Evolutionary conservation across 1,140 invertebrate genomes (phyloP), one percentile per base, ranked within the genome.

Genomic region (Hetaerina americana): DNA sequence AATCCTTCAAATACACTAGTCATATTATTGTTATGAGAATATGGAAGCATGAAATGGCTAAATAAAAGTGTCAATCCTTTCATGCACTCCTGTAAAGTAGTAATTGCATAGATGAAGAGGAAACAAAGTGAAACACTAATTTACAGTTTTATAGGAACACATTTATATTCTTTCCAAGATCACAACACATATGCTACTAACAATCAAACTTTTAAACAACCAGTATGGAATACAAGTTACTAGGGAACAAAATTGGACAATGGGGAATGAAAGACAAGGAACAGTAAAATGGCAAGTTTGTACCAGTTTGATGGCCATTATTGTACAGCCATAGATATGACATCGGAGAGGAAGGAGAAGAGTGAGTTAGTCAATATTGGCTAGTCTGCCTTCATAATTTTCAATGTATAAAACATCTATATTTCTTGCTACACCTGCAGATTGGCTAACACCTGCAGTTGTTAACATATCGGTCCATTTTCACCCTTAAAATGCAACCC

Each of bases 171-270:
- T 68, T 68, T 68, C 66, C 66, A 57, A 68, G 24, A 27, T 68
- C 66, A 68, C 66, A 68, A 68, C 66, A 68, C 66, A 68, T 68
- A 68, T 27, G 40, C 40, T 57, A 57, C 40, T 57, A 68, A 68
- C 66, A 68, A 68, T 26, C 66, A 68, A 68, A 68, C 66, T 68
- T 18, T 68, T 25, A 68, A 68, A 68, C 66, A 68, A 68, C 66
- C 66, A 68, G 66, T 68, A 68, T 68, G 66, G 66, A 68, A 68
- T 68, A 68, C 24, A 68, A 68, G 66, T 68, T n/a, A 68, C 66
- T 68, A 68, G 66, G 12, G 66, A 68, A 68, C 66, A 68, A 68
- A 68, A 68, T 2, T 68, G 24, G 25, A 68, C 66, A 68, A 24
- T 25, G 66, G 66, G 66, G 25, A 68, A 68, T 68, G 66, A 68